phyloP scores from a whole-genome alignment of 2,113 vertebrate genomes.

The Peromyscus californicus region DNA sequence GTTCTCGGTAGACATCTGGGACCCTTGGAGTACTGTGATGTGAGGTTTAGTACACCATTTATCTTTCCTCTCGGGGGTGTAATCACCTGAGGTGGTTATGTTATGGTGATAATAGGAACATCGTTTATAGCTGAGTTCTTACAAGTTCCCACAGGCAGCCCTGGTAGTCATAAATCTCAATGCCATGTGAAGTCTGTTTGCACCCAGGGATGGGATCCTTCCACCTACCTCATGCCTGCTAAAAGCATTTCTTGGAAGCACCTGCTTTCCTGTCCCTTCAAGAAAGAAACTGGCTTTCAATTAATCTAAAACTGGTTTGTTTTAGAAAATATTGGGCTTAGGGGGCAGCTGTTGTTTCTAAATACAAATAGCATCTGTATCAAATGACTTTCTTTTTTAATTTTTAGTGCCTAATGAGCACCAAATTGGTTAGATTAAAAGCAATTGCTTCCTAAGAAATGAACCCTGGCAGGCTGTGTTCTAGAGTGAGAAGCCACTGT shows the following conservation, averaged over 20 bases:
- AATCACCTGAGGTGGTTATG: conserved; percentile 22
- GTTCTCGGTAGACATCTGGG: neutral
- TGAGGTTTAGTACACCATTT: neutral
- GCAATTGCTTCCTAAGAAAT: neutral
- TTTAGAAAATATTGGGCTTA: neutral
- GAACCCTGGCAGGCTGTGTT: neutral
- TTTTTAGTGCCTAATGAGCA: neutral
- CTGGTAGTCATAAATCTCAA: neutral
- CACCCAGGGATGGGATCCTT: neutral
- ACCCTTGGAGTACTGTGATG: neutral
- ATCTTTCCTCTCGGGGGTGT: neutral
- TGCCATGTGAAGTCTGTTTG: conserved; percentile 6
- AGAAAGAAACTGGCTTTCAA: neutral
- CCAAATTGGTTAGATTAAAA: neutral
- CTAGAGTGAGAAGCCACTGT: neutral
- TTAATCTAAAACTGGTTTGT: neutral
- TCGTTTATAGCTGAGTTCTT: neutral
- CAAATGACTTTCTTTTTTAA: neutral
- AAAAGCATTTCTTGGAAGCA: fast-evolving
- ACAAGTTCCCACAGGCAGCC: conserved; percentile 25
- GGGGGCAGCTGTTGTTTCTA: neutral
- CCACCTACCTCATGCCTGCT: neutral
- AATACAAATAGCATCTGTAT: neutral
- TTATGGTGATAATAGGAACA: conserved; percentile 9
- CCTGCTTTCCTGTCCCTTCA: neutral